phyloP scores from a whole-genome alignment of 2,888 invertebrate genomes.

The Lysandra coridon region DNA sequence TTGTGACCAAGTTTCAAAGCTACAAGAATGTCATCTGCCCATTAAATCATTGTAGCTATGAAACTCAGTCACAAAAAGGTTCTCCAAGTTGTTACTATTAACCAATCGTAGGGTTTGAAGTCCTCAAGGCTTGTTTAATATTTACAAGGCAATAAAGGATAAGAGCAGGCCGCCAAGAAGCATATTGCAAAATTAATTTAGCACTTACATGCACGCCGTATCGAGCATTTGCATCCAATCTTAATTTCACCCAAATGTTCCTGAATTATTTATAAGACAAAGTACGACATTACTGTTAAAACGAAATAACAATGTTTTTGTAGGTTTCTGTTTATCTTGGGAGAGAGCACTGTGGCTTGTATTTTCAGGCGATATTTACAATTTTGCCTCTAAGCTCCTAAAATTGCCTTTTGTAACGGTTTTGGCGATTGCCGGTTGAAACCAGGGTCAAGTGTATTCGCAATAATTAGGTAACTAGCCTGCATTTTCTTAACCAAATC shows the following conservation, averaged over 20 bases:
- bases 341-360: background rate
- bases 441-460: background rate
- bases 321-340: background rate
- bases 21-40: too few species aligned
- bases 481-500: too few species aligned
- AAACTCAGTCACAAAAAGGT: too few species aligned
- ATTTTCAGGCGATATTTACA: background rate
- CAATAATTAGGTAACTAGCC: too few species aligned
- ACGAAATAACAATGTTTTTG: slow-evolving; percentile 19
- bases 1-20: too few species aligned
- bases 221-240: slow-evolving; percentile 30
- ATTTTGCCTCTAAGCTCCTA: background rate
- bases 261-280: slow-evolving; percentile 22
- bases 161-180: slow-evolving; percentile 11
- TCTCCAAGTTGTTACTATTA: background rate
- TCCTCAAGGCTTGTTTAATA: background rate
- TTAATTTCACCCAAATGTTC: slow-evolving; percentile 21
- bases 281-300: slow-evolving; percentile 19
- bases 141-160: slow-evolving; percentile 12
- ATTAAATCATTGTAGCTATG: too few species aligned
- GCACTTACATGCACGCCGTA: slow-evolving; percentile 24
- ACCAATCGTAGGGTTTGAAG: background rate
- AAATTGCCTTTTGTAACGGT: background rate
- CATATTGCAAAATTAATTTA: slow-evolving; percentile 31
- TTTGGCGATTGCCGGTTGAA: background rate